Percentiles rank a stretch among this genome's conserved stretches.
Evolutionary conservation across 2,797 vertebrate species (phyloP).

Genomic region (Natrix natrix): DNA sequence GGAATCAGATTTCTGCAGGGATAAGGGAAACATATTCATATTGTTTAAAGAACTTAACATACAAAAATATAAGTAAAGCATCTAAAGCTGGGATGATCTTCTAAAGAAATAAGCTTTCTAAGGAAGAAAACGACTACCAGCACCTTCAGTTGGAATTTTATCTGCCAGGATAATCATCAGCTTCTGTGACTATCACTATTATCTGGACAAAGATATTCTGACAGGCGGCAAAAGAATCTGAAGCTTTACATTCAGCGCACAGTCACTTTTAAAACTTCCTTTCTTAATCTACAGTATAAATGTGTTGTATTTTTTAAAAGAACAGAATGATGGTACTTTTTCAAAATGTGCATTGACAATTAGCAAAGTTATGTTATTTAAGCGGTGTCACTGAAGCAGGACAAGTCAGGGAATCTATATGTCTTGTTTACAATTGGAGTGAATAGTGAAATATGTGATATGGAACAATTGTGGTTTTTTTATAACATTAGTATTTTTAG

Average conservation of each 20-base stretch:
- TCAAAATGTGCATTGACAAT: slow-evolving; percentile 45
- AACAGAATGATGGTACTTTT: slow-evolving; percentile 39
- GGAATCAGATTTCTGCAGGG: slow-evolving; percentile 49
- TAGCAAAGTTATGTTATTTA: slow-evolving; percentile 53
- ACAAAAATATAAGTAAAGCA: slow-evolving; percentile 59
- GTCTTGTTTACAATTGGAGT: slow-evolving; percentile 73
- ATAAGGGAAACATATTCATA: slow-evolving; percentile 41
- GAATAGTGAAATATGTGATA: slow-evolving; percentile 53
- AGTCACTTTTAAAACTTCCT: slow-evolving; percentile 38
- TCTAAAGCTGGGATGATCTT: slow-evolving; percentile 56
- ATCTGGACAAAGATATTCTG: slow-evolving; percentile 57
- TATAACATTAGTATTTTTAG: slow-evolving; percentile 57
- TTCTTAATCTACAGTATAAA: slow-evolving; percentile 39
- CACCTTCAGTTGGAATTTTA: slow-evolving; percentile 47
- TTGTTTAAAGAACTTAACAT: slow-evolving; percentile 64
- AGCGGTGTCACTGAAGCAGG: slow-evolving; percentile 55
- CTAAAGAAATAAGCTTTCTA: slow-evolving; percentile 62
- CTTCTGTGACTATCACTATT: slow-evolving; percentile 65
- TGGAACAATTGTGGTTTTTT: slow-evolving; percentile 61
- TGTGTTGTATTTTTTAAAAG: slow-evolving; percentile 24
- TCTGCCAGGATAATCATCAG: slow-evolving; percentile 34
- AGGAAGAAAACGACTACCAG: slow-evolving; percentile 48
- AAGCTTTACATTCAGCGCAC: slow-evolving; percentile 55
- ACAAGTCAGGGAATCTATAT: slow-evolving; percentile 68
- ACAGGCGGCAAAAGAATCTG: slow-evolving; percentile 33